phyloP scores from a whole-genome alignment of 2,888 invertebrate genomes.

The Lobophora halterata region DNA sequence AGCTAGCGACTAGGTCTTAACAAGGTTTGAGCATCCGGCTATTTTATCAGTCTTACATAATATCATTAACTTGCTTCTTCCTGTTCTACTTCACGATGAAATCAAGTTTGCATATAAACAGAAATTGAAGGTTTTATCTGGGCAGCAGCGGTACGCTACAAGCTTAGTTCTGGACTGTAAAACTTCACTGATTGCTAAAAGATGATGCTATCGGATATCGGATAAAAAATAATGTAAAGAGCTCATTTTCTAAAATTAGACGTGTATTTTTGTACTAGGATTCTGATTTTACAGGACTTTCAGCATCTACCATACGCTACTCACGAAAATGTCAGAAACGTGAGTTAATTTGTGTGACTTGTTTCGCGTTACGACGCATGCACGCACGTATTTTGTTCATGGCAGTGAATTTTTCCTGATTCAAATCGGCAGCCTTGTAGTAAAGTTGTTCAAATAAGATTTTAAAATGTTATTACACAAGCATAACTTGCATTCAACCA shows the following conservation, averaged over 20 bases:
- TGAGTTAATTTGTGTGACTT: too few species aligned
- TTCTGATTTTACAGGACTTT: too few species aligned
- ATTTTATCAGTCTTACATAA: conserved; percentile 60
- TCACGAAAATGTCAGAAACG: too few species aligned
- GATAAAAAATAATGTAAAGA: conserved; percentile 13
- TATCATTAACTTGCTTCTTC: conserved; percentile 50
- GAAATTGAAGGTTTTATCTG: conserved; percentile 36
- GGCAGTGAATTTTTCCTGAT: too few species aligned
- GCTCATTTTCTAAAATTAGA: conserved; percentile 6
- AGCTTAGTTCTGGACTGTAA: conserved; percentile 27
- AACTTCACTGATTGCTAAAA: conserved; percentile 27
- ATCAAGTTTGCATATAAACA: conserved; percentile 38
- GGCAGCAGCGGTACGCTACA: conserved; percentile 18
- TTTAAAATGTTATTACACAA: too few species aligned
- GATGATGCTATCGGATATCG: conserved; percentile 9
- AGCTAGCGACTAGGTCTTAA: conserved; percentile 56
- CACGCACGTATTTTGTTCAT: too few species aligned
- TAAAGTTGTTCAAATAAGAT: too few species aligned
- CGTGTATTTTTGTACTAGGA: too few species aligned
- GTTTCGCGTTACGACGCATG: too few species aligned
- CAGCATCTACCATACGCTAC: too few species aligned
- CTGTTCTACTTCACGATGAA: conserved; percentile 31
- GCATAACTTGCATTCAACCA: too few species aligned
- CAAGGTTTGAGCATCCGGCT: conserved; percentile 63
- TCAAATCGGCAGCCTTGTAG: too few species aligned